phyloP scores from a whole-genome alignment of 2,888 invertebrate species.

The Dusona sp. region DNA sequence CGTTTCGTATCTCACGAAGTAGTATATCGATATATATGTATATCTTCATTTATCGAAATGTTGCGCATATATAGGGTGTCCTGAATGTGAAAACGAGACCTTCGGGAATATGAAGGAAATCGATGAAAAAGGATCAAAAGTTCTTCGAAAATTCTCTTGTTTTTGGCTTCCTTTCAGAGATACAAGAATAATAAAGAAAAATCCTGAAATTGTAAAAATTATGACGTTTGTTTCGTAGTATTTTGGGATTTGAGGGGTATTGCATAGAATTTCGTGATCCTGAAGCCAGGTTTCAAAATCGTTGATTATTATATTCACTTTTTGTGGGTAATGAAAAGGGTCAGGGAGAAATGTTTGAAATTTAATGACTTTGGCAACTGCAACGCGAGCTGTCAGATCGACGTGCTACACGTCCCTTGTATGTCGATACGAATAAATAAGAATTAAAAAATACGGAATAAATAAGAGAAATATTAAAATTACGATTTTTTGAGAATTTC shows the following conservation, averaged over 20 bases:
- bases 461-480: background rate
- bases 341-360: no score
- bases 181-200: background rate
- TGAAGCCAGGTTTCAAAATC: no score
- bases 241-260: background rate
- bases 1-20: conserved; percentile 17
- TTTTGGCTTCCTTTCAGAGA: background rate
- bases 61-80: background rate
- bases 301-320: no score
- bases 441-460: background rate
- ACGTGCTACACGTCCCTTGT: no score
- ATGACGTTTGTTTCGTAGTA: background rate
- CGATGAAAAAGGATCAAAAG: background rate
- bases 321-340: no score
- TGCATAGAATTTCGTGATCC: no score
- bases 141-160: background rate
- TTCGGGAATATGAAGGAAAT: background rate
- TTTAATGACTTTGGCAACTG: no score
- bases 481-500: background rate
- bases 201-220: background rate
- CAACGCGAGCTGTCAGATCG: no score
- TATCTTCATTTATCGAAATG: conserved; percentile 19
- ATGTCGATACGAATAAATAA: background rate
- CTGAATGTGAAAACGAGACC: background rate
- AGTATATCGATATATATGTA: background rate